Evolutionary conservation across 1,140 invertebrate species (phyloP), one percentile per base, ranked within the genome.

Genomic region (Caerostris darwini): DNA sequence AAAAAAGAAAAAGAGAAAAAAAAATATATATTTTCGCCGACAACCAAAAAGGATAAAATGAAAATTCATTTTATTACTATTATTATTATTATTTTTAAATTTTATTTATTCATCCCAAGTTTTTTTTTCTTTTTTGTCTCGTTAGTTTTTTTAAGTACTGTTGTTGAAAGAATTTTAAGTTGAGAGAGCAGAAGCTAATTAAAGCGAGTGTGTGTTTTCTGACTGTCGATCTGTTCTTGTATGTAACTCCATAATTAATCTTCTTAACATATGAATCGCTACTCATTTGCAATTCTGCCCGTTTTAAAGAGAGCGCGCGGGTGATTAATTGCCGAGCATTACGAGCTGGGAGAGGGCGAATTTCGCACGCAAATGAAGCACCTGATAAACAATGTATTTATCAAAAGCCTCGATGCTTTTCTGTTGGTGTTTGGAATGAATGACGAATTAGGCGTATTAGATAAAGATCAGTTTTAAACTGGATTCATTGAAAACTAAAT

Each of bases 131-230:
- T 77, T 77, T 77, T 77, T 50, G 19, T 50, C 69, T 77, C 69
- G 8, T 77, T 77, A 77, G 19, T 77, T 77, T 77, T 77, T 77
- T 77, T 77, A 77, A 77, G 69, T 77, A 77, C 69, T 10, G 69
- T 77, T 77, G 69, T 77, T 77, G 50, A 34, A 77, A 77, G 69
- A 77, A 77, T 77, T 77, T 77, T 14, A 77, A 19, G 34, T 77
- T 77, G 34, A 67, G 61, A 34, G 10, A 77, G 69, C 34, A 69
- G 69, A 3, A 34, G 10, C 69, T 77, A 77, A 77, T 77, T 77
- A 77, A 77, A 50, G 34, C 8, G 34, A 77, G 34, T 50, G 69
- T 50, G 69, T 17, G 34, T 50, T 77, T 19, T 67, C 14, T 77
- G 69, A 50, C 69, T 77, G 69, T 77, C 69, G 69, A 77, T 77